Base-by-base conservation (phyloP, 2,888 invertebrate genomes). In the Iphiclides podalirius region DNA sequence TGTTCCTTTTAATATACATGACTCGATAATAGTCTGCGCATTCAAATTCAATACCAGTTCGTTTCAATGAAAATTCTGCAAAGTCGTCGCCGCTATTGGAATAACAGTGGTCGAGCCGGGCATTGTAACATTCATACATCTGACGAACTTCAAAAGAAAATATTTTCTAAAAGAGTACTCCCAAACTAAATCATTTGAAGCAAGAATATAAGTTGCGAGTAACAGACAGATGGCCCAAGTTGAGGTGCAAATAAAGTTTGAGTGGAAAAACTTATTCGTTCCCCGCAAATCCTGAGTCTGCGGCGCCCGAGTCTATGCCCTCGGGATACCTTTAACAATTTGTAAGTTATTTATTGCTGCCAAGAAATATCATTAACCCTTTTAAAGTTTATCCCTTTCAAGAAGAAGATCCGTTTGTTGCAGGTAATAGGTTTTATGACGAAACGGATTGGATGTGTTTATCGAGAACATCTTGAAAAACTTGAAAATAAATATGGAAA, bases 201-300 rank as follows among this genome's bases (percentile, higher is more conserved):
- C 61, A 78, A 79, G 80, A 82, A 82, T 84, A 83, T 80, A 87
- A 85, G 81, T 85, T 82, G 74, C 60, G 53, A 63, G 63, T 61
- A 64, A 61, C 64, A 66, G 63, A 63, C 66, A 64, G 65, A 66
- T 66, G 64, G 66, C 60, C 59, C 66, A 64, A 79, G 75, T 75
- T 62, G 82, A 86, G 87, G 87, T 85, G 85, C 79, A 79, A 86
- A 85, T 81, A 82, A 87, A 86, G 79, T 85, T 88, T 76, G 81
- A 85, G 85, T 84, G 81, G 81, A 82, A 87, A 87, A 88, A 88
- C 75, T 84, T 84, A 78, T 80, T 79, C 80, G 57, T 73, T 57
- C 62, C 55, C 63, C 61, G 65, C 72, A 75, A 77, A 79, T 76
- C 77, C 76, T 65, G 72, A 71, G 75, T 67, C 70, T 69, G 66